A percentile compares a stretch with the other conserved stretches of the same genome.
phyloP scores from a whole-genome alignment of 2,113 vertebrate species.

The Megaleporinus macrocephalus region DNA sequence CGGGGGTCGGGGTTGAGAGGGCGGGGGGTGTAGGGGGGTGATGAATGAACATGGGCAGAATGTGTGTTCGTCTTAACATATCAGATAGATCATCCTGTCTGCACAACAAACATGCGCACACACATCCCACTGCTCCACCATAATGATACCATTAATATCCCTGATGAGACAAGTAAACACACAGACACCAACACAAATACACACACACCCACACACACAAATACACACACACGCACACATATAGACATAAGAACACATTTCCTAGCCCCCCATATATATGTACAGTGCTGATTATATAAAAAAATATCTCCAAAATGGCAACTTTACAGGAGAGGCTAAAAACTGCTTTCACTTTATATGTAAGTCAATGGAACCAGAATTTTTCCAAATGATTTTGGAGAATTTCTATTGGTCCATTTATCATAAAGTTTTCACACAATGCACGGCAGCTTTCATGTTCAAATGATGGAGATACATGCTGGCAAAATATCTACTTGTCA shows the following conservation, averaged over 20 bases:
- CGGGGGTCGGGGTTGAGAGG: conserved; percentile 8
- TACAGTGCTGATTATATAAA: no score
- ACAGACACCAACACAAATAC: conserved; percentile 4
- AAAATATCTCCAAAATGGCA: no score
- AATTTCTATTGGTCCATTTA: no score
- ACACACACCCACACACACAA: neutral
- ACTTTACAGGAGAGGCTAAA: no score
- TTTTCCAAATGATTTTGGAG: no score
- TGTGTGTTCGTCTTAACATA: conserved; percentile 56
- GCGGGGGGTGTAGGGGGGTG: conserved; percentile 38
- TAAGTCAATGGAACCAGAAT: no score
- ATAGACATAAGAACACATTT: conserved; percentile 22
- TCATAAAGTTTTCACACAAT: no score
- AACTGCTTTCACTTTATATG: no score
- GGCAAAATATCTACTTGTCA: no score
- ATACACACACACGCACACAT: neutral
- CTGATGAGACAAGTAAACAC: conserved; percentile 36
- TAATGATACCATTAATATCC: conserved; percentile 57
- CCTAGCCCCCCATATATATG: no score
- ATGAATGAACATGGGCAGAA: conserved; percentile 53
- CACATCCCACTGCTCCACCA: neutral
- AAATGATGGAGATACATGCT: no score
- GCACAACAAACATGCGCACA: conserved; percentile 33
- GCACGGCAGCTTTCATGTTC: no score
- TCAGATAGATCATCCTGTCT: conserved; percentile 67